Evolutionary conservation across 2,113 vertebrate genomes (phyloP), one percentile per base, ranked within the genome.

Genomic region (Ictidomys tridecemlineatus): DNA sequence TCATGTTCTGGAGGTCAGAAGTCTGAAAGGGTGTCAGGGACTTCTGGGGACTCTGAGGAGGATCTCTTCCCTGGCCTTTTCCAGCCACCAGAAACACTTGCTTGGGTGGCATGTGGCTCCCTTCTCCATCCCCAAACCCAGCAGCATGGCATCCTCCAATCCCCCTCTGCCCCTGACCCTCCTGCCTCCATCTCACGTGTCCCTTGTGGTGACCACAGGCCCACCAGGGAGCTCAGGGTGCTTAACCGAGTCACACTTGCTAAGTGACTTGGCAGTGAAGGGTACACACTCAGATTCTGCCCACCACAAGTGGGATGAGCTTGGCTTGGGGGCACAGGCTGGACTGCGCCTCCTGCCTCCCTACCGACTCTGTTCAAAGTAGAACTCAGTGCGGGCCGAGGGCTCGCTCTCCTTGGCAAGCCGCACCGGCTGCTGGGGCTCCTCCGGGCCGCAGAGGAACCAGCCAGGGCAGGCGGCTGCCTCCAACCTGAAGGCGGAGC

Each of bases 341-440:
- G 30, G 76, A 5, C 48, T 34, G 42, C 37, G 51, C 58, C 53
- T 63, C 14, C 20, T 5, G 6, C 32, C 12, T 45, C 12, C 34
- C 87, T 98, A 97, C 24, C 87, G 80, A 88, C 93, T 98, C 93
- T 95, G 97, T 45, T 98, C 97, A 22, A 98, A 98, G 94, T 97
- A 97, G 67, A 98, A 97, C 63, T 97, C 65, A 3, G 94, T 98
- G 63, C 10, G 10, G 45, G 76, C 28, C 0, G 94, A 95, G 14
- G 95, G 79, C 8, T 97, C 96, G 20, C 34, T 92, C 48, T 97
- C 96, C 58, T 94, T 74, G 34, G 53, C 28, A 24, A 98, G 97
- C 67, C 2, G 14, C 17, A 98, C 32, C 2, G 95, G 97, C 67
- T 97, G 74, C 8, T 88, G 89, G 72, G 98, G 80, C 30, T 96